Evolutionary conservation across 2,797 vertebrate genomes (phyloP), one percentile per base, ranked within the genome.

Genomic region (Coranthus polyacanthus): DNA sequence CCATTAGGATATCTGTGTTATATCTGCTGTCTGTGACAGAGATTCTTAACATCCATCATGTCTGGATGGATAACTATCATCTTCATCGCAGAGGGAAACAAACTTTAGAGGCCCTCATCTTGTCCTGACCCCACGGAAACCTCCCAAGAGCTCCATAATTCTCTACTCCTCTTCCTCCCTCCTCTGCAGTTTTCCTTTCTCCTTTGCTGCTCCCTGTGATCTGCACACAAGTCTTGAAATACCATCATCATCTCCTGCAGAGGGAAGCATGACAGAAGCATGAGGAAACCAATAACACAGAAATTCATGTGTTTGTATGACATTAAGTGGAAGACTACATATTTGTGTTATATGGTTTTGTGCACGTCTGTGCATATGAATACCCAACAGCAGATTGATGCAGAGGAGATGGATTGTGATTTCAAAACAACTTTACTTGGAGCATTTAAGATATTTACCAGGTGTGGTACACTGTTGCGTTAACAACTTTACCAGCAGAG

Each of bases 141-240:
- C 51, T 80, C 82, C 68, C 66, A 37, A 26, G 64, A 75, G 67
- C 37, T 61, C 60, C 21, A 61, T 81, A 18, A 58, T 52, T 70
- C 38, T 75, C 13, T 72, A 18, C 46, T 55, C 52, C 15, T 39
- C 13, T 26, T 13, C 12, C 17, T 29, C 53, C 22, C 21, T 16
- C 42, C 61, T 37, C 29, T n/a, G n/a, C 17, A 36, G 32, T 56
- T 75, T 52, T 47, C n/a, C 15, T 50, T 75, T 78, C 53, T 64
- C 49, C 34, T 43, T 62, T 53, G 50, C 66, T 81, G 65, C 77
- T 82, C 70, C 53, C 57, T 36, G 42, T 6, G 34, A 78, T 87
- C 69, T 20, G 36, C 61, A 70, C 37, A 46, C 38, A 1, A 17
- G 61, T 89, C 90, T 92, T 91, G 91, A 92, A 93, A 91, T 92